Evolutionary conservation across 2,113 vertebrate species (phyloP).

Genomic region (Oxyura jamaicensis): DNA sequence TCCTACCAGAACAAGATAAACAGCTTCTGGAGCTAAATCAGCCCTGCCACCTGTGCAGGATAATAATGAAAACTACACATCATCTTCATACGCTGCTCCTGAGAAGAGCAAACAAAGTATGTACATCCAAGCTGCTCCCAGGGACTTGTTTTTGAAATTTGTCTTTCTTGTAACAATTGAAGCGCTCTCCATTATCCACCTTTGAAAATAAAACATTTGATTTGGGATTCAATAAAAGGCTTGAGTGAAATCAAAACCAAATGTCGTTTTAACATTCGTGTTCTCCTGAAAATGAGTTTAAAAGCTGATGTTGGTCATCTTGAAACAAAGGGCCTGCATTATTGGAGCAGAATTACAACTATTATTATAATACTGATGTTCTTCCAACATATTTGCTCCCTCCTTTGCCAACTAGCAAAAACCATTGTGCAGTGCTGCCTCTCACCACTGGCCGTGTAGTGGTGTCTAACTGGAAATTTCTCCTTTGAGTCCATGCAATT

Average conservation of each 20-base stretch:
- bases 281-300: neutral
- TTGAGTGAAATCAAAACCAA: neutral
- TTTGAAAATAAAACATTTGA: neutral
- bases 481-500: neutral
- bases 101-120: neutral
- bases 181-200: neutral
- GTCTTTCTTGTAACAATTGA: neutral
- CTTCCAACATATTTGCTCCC: neutral
- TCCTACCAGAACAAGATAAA: neutral
- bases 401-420: neutral
- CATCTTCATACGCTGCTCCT: neutral
- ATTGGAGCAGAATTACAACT: neutral
- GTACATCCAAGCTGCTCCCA: neutral
- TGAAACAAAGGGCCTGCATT: neutral
- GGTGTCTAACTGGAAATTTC: neutral
- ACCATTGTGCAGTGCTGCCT: neutral
- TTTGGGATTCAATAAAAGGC: neutral
- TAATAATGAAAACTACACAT: neutral
- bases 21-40: conserved; percentile 1
- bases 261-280: neutral
- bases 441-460: neutral
- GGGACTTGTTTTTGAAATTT: neutral
- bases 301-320: neutral
- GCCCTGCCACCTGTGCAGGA: neutral
- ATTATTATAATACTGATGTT: neutral